Base-by-base conservation (phyloP, 2,797 vertebrate species). In the Microhierax caerulescens region DNA sequence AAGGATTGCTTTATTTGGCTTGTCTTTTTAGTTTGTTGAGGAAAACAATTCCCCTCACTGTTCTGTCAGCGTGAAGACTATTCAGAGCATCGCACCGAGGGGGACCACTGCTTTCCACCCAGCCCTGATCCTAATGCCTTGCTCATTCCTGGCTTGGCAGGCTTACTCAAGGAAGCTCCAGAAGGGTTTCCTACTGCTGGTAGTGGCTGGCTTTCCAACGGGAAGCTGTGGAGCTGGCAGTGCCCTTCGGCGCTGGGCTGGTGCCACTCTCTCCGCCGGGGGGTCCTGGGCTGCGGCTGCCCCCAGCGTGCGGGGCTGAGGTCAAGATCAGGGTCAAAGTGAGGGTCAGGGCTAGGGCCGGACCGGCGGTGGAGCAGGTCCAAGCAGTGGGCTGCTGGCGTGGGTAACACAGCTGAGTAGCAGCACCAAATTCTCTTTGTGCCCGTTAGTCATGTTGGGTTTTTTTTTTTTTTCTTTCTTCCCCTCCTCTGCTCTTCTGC, bases 161-260 rank as follows among this genome's bases (percentile, higher is more conserved):
- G 10, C 34, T 10, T 7, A 2, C 45, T 5, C 4, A 36, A 12
- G 2, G n/a, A 32, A 84, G 56, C 56, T 19, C 27, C 51, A 7
- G 34, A 20, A 18, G 43, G 2, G 8, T 21, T 30, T 37, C 39
- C 39, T 9, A 7, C 45, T 8, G 4, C 43, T 30, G 9, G 10
- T 5, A 15, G 17, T 3, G 10, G n/a, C 28, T 32, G 5, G 5
- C 21, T 45, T 50, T 63, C 24, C 19, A 0, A 3, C 3, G 18
- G 72, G 41, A 12, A 18, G 43, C 2, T 3, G 36, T 48, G 4
- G 6, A 16, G 51, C 63, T 13, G 51, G 36, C 8, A 2, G 10
- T 8, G 41, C 41, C 47, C 12, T 13, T 2, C 2, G 9, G 69
- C 18, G n/a, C n/a, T 11, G 51, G 17, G 13, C 78, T 67, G 4